phyloP scores from a whole-genome alignment of 2,888 invertebrate species.

The Lymantria monacha region DNA sequence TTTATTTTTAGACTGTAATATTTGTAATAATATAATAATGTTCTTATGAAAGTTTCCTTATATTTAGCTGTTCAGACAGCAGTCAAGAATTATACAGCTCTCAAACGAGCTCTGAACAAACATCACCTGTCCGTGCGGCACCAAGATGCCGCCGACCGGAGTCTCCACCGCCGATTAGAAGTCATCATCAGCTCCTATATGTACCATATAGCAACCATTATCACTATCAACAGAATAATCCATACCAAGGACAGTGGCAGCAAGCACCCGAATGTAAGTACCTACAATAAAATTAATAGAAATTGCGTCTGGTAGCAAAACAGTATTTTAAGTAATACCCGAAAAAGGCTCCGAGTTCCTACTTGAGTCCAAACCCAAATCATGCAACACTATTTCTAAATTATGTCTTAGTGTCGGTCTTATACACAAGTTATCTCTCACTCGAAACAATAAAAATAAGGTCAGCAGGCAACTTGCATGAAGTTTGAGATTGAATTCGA shows the following conservation, averaged over 20 bases:
- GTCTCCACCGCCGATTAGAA: conserved; percentile 86
- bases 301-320: no score
- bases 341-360: no score
- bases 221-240: conserved; percentile 63
- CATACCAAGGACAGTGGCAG: conserved; percentile 57
- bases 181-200: conserved; percentile 86
- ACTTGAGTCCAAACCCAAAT: no score
- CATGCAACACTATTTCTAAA: no score
- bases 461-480: no score
- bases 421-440: no score
- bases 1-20: no score
- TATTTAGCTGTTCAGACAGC: conserved; percentile 68
- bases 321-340: no score
- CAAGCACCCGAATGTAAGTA: conserved; percentile 61
- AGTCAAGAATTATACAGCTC: conserved; percentile 75
- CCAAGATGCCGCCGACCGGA: conserved; percentile 81
- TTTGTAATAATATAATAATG: no score
- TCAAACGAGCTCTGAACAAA: conserved; percentile 72
- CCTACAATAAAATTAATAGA: neutral
- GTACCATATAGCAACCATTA: conserved; percentile 84
- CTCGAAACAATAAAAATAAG: no score
- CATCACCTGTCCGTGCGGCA: conserved; percentile 66
- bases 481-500: no score
- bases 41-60: neutral
- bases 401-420: no score